phyloP scores from a whole-genome alignment of 2,797 vertebrate genomes.

The Clamator glandarius region DNA sequence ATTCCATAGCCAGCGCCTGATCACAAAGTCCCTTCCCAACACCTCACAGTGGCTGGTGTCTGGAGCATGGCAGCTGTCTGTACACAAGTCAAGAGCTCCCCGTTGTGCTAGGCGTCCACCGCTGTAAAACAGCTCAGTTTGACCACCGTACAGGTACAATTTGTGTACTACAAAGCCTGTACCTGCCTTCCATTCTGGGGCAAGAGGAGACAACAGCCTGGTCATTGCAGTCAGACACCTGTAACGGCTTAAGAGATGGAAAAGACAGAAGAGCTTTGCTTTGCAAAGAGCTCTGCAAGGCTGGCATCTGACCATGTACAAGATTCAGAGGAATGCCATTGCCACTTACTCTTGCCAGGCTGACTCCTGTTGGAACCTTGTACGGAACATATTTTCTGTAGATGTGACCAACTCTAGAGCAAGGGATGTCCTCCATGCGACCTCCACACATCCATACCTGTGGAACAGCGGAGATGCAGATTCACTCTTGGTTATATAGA shows the following conservation, averaged over 20 bases:
- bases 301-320: too few species aligned
- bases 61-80: background rate
- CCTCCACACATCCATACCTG: conserved; percentile 99
- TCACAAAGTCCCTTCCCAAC: background rate
- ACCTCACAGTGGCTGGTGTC: background rate
- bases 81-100: background rate
- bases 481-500: background rate
- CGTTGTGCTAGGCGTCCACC: background rate
- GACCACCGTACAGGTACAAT: background rate
- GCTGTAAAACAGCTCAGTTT: background rate
- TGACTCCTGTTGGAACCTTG: conserved; percentile 93
- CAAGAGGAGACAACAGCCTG: background rate
- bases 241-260: too few species aligned
- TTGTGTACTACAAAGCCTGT: background rate
- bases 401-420: conserved; percentile 96
- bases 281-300: too few species aligned
- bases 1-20: background rate
- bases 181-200: background rate
- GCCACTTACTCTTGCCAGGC: conserved; percentile 87
- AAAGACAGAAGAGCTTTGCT: too few species aligned
- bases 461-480: background rate
- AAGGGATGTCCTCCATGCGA: conserved; percentile 97
- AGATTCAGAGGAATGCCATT: background rate
- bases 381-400: conserved; percentile 98
- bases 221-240: background rate